Base-by-base conservation (phyloP, 1,140 invertebrate species). In the Fragariocoptes setiger region DNA sequence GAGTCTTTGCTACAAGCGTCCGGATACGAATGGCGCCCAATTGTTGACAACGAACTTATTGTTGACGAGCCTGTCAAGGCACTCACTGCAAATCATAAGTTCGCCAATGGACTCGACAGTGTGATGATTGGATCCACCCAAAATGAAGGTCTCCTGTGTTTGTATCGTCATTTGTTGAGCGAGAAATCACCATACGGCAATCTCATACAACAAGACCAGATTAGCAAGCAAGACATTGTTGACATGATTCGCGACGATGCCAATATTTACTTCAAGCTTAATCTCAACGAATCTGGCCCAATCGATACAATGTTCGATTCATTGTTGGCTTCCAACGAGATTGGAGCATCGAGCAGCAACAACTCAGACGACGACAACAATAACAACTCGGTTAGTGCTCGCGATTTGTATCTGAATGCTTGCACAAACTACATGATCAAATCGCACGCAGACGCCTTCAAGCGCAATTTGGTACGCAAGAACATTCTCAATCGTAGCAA, bases 121-220 rank as follows among this genome's bases (percentile, higher is more conserved):
- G 37, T 49, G 17, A 39, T 52, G 25, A 5, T 52, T 2, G 51
- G 51, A 1, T 38, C 37, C 13, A 52, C 45, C 21, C 19, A 44
- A 15, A 25, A 46, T 20, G 51, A 52, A 44, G 51, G 51, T 3
- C 42, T 40, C 12, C 43, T 52, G 3, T 52, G 51, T 35, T 35
- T 48, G 25, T 36, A 46, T 1, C 45, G 41, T 13, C 44, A 50
- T 12, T 44, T 45, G 3, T 42, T 39, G 2, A 35, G 39, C 2
- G 39, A 48, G 2, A 37, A 42, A 4, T 13, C 25, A 21, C 37
- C 41, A n/a, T 48, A 44, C 21, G 18, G 41, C 1, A 44, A 46
- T 41, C 19, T 46, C 5, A 16, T 52, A 15, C 4, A 42, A 4
- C 18, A 44, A 4, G 31, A 43, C 4, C 40, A 41, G 17, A 13